These are phyloP conservation scores for Podarcis muralis DNA, from an alignment of 2,113 vertebrate species.

Conservation along the genomic window DNA sequence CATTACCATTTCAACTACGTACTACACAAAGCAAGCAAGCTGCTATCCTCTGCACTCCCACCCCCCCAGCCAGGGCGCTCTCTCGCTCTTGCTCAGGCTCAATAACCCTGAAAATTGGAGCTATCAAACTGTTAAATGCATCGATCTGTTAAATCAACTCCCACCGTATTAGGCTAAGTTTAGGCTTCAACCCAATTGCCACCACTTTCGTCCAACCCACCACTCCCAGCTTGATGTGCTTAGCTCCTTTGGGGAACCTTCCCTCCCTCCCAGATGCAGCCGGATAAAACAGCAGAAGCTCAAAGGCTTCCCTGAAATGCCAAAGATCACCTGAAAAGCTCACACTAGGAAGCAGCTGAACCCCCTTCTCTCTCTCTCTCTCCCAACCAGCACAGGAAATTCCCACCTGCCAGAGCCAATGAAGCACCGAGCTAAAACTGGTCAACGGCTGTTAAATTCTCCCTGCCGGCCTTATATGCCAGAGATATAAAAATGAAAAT, in stretches of 20 bases:
- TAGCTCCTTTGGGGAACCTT: not conserved
- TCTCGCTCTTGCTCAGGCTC: constrained; percentile 58
- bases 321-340: rapidly evolving
- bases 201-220: no score
- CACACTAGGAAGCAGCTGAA: not conserved
- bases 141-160: constrained; percentile 65
- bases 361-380: no score
- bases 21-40: constrained; percentile 33
- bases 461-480: not conserved
- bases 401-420: not conserved
- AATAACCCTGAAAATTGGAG: constrained; percentile 69
- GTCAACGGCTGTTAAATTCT: not conserved
- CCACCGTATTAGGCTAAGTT: constrained; percentile 48
- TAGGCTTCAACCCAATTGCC: constrained; percentile 6
- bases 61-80: constrained; percentile 44
- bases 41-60: constrained; percentile 36
- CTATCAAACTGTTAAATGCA: constrained; percentile 60
- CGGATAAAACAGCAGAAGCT: not conserved
- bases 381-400: not conserved
- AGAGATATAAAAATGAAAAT: not conserved
- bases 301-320: no score
- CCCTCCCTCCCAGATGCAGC: not conserved
- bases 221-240: not conserved
- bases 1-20: constrained; percentile 47
- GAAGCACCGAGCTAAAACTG: not conserved